Evolutionary conservation across 2,113 vertebrate genomes (phyloP).

Genomic region (Ceuthmochares aereus): DNA sequence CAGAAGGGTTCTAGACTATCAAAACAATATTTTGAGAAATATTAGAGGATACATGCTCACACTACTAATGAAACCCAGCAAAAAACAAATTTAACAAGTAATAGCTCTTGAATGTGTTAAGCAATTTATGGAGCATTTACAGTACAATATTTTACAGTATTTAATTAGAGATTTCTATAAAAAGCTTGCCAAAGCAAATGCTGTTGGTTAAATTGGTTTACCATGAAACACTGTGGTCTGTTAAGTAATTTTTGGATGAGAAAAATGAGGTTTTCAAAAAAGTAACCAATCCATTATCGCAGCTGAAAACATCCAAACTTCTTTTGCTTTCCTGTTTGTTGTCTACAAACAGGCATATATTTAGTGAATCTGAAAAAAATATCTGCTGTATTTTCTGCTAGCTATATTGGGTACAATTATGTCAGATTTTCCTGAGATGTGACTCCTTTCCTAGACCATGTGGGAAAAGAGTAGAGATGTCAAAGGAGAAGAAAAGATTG

Average conservation of each 20-base stretch:
- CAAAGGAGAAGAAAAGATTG: not conserved
- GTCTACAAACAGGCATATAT: not conserved
- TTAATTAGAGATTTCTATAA: constrained; percentile 14
- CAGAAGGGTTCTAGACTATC: not conserved
- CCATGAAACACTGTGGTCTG: not conserved
- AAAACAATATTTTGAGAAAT: not conserved
- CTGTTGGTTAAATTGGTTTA: not conserved
- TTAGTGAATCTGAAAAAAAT: not conserved
- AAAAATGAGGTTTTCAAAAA: not conserved
- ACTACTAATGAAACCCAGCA: not conserved
- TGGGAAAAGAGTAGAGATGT: not conserved
- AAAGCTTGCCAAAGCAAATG: not conserved
- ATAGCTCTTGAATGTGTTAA: not conserved
- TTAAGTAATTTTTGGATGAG: not conserved
- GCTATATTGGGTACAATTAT: not conserved
- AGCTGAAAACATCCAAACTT: not conserved
- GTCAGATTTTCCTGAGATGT: not conserved
- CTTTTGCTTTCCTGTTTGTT: not conserved
- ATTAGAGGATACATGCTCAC: not conserved
- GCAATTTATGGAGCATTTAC: not conserved
- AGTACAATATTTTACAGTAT: not conserved
- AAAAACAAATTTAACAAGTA: not conserved
- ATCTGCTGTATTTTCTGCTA: not conserved
- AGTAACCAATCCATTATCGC: not conserved
- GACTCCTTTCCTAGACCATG: not conserved